These are phyloP conservation scores for Charina bottae DNA, from an alignment of 2,113 vertebrate species.

Conservation along the genomic window DNA sequence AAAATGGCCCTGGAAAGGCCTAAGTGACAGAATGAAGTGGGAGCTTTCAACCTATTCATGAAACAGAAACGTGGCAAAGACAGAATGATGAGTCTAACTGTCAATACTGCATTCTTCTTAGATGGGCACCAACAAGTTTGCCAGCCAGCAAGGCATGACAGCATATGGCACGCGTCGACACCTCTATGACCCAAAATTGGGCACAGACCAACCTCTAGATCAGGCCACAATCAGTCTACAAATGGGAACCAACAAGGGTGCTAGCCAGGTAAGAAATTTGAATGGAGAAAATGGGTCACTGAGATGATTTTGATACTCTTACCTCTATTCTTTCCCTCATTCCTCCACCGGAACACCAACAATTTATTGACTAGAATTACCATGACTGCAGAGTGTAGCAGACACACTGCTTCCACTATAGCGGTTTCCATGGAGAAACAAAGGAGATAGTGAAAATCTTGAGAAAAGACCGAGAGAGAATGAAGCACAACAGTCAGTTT, in stretches of 20 bases:
- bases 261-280: slow-evolving; percentile 83
- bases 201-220: slow-evolving; percentile 87
- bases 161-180: slow-evolving; percentile 92
- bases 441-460: not conserved
- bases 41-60: not conserved
- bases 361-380: not conserved
- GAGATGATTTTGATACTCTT: not conserved
- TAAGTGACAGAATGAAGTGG: not conserved
- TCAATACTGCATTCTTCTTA: slow-evolving; percentile 41
- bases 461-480: not conserved
- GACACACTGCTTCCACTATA: not conserved
- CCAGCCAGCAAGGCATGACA: slow-evolving; percentile 96
- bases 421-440: not conserved
- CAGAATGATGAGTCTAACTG: not conserved
- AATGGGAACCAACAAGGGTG: slow-evolving; percentile 96
- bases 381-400: not conserved
- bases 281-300: not conserved
- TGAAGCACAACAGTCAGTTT: not conserved
- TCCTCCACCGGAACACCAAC: not conserved
- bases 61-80: not conserved
- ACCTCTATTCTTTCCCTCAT: not conserved
- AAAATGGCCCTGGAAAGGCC: not conserved
- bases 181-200: slow-evolving; percentile 89
- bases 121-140: slow-evolving; percentile 97
- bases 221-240: slow-evolving; percentile 93